Percentiles rank a stretch among this genome's conserved stretches.
Evolutionary conservation across 2,113 vertebrate genomes (phyloP).

Genomic region (Erythrocebus patas): DNA sequence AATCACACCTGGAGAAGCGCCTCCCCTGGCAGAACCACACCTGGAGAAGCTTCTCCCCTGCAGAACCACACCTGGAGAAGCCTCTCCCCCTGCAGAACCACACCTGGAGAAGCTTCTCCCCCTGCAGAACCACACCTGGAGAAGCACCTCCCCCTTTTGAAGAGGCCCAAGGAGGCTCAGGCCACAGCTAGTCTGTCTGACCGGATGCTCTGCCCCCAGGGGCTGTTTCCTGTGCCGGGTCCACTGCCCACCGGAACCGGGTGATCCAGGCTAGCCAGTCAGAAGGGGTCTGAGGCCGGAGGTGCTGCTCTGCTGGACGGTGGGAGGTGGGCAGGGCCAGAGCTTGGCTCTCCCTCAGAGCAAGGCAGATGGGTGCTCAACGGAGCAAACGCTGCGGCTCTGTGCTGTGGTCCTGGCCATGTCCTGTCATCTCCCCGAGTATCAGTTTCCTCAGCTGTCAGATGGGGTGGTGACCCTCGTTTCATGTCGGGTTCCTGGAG

Average conservation of each 20-base stretch:
- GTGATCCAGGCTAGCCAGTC: too few relatives aligned
- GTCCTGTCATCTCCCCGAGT: accelerated
- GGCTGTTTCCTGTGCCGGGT: accelerated
- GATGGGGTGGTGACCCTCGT: accelerated
- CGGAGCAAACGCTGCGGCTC: accelerated
- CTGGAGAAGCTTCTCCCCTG: too few relatives aligned
- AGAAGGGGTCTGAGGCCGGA: neutral
- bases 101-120: too few relatives aligned
- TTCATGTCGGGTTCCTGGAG: neutral
- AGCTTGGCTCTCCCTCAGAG: neutral
- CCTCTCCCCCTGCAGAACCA: too few relatives aligned
- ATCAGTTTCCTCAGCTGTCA: neutral
- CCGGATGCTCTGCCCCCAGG: accelerated
- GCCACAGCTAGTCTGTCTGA: accelerated
- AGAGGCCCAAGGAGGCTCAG: neutral
- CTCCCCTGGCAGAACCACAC: too few relatives aligned
- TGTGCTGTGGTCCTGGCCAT: neutral
- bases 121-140: accelerated
- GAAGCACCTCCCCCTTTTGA: neutral
- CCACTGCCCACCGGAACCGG: accelerated
- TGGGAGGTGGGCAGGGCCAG: neutral
- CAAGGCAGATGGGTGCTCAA: accelerated
- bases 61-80: too few relatives aligned
- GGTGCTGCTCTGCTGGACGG: neutral
- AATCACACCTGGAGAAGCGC: too few relatives aligned